Conservation (phyloP, 2,888 invertebrate genomes). For the Agapostemon virescens region DNA sequence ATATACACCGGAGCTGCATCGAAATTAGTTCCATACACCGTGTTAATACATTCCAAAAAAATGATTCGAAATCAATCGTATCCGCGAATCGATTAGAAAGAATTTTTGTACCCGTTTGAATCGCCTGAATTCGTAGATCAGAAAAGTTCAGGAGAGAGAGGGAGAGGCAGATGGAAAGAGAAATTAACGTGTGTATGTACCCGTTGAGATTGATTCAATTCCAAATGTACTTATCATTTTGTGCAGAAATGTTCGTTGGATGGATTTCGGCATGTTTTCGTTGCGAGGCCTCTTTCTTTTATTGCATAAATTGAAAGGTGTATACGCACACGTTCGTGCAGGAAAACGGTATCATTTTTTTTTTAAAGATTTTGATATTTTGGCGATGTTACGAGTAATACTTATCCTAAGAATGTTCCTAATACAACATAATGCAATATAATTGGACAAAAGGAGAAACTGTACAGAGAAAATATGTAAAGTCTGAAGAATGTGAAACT, state of each 20-base stretch:
- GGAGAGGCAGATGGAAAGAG: background rate
- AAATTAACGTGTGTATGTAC: conserved; percentile 8
- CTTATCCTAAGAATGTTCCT: conserved; percentile 76
- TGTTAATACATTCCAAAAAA: conserved; percentile 36
- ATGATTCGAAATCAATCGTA: background rate
- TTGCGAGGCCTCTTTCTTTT: conserved; percentile 66
- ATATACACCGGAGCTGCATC: conserved; percentile 22
- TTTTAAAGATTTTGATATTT: conserved; percentile 65
- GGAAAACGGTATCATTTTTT: conserved; percentile 56
- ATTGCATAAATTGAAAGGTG: conserved; percentile 73
- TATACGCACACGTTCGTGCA: background rate
- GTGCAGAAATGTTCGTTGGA: conserved; percentile 38
- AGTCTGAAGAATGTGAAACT: conserved; percentile 36
- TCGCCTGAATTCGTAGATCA: background rate
- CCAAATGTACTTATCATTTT: conserved; percentile 57
- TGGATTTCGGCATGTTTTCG: conserved; percentile 55
- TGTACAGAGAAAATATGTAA: conserved; percentile 48
- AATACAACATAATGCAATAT: conserved; percentile 67
- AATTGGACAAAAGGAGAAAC: conserved; percentile 37
- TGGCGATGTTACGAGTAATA: conserved; percentile 63
- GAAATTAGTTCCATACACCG: conserved; percentile 43
- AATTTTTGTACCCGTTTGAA: background rate
- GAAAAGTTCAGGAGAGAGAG: background rate
- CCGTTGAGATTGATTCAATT: conserved; percentile 36
- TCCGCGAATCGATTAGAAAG: background rate